Conservation (phyloP, 2,888 invertebrate species). For the Dinocampus coccinellae region DNA sequence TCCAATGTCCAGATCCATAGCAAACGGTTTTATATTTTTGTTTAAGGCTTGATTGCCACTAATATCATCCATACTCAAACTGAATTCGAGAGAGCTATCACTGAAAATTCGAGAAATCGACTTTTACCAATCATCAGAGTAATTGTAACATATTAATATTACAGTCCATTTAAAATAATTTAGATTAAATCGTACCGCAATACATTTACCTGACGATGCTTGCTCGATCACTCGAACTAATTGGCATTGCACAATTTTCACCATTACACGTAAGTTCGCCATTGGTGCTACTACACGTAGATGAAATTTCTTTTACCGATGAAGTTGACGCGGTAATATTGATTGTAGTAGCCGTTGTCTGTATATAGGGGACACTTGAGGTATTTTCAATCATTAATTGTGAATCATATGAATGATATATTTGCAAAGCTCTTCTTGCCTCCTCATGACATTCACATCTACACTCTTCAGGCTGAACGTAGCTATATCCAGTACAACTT, state of each 20-base stretch:
- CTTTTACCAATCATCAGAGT: conserved; percentile 64
- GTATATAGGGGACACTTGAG: conserved; percentile 11
- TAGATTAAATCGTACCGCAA: conserved; percentile 51
- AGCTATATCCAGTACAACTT: conserved; percentile 73
- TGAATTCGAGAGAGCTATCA: conserved; percentile 75
- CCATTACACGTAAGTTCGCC: conserved; percentile 57
- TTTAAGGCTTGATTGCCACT: conserved; percentile 60
- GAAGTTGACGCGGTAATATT: conserved; percentile 37
- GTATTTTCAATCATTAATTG: not conserved
- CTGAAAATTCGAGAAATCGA: conserved; percentile 67
- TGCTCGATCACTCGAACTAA: conserved; percentile 57
- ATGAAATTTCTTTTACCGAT: conserved; percentile 38
- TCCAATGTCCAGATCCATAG: conserved; percentile 74
- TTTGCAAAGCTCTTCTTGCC: conserved; percentile 59
- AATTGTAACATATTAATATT: conserved; percentile 16
- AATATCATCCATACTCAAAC: conserved; percentile 69
- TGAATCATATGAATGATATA: conserved; percentile 27
- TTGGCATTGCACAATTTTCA: conserved; percentile 55
- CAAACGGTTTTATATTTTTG: conserved; percentile 72
- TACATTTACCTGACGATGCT: conserved; percentile 66
- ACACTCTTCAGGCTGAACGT: conserved; percentile 89
- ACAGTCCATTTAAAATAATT: conserved; percentile 11
- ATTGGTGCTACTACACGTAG: conserved; percentile 56
- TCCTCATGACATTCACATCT: conserved; percentile 88
- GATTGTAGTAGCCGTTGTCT: not conserved